A percentile compares a stretch with the other conserved stretches of the same genome.
Conservation (phyloP, 2,113 vertebrate genomes). For the Stictonetta naevosa region DNA sequence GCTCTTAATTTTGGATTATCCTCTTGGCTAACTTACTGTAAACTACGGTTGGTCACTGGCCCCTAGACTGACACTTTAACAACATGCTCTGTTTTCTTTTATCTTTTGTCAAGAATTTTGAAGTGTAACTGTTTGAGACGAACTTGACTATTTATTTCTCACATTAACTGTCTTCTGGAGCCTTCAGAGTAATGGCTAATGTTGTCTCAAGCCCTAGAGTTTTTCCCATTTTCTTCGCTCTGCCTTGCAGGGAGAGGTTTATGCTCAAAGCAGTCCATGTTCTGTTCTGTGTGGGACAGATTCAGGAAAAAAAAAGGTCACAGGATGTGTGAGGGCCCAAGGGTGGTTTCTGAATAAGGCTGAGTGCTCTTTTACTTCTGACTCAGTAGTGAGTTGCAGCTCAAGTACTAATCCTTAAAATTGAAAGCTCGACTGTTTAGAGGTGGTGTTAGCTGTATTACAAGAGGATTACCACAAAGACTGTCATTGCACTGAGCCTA, state of each 20-base stretch:
- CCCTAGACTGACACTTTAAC: neutral
- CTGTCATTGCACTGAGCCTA: neutral
- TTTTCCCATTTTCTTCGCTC: neutral
- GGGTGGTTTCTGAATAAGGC: neutral
- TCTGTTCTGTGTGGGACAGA: neutral
- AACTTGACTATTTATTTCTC: neutral
- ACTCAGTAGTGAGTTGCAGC: neutral
- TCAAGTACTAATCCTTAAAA: slow-evolving; percentile 13
- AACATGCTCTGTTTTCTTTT: neutral
- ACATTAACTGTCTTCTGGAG: neutral
- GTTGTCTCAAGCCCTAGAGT: neutral
- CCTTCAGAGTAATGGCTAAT: neutral
- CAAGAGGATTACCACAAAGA: slow-evolving; percentile 7
- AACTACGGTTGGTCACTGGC: neutral
- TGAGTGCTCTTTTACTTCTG: neutral
- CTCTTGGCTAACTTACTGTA: neutral
- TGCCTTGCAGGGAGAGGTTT: neutral
- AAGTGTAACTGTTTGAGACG: neutral
- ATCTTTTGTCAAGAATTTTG: neutral
- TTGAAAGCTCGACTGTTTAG: neutral
- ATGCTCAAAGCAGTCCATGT: neutral
- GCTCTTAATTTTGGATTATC: neutral
- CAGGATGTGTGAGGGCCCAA: neutral
- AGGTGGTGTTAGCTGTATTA: neutral
- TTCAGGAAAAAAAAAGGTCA: neutral